Percentiles rank a stretch among this genome's conserved stretches.
Conservation (phyloP, 1,140 invertebrate species). For the Hyles vespertilio region DNA sequence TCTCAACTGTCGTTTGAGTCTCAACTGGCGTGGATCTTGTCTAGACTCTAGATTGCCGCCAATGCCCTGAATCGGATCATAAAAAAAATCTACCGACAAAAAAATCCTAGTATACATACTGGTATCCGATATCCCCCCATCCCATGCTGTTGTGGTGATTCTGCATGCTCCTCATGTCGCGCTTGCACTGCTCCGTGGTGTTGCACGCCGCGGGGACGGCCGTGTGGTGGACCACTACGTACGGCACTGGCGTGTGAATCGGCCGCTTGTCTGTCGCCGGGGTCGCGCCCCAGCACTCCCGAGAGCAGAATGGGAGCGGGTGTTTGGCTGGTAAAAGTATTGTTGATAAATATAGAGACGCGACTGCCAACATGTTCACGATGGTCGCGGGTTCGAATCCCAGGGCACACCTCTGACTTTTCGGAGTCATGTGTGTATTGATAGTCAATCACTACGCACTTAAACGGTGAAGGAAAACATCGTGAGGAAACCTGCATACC, state of each 20-base stretch:
- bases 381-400: too few relatives aligned
- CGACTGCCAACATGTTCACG: too few relatives aligned
- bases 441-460: too few relatives aligned
- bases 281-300: conserved; percentile 46
- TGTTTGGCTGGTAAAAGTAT: not conserved
- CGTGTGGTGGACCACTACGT: conserved; percentile 87
- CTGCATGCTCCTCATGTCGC: conserved; percentile 77
- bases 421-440: too few relatives aligned
- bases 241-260: conserved; percentile 80
- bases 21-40: too few relatives aligned
- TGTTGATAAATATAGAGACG: not conserved
- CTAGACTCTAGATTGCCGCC: too few relatives aligned
- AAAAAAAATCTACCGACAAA: too few relatives aligned
- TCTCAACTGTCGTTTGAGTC: too few relatives aligned
- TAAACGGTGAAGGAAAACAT: too few relatives aligned
- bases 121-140: conserved; percentile 85
- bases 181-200: conserved; percentile 70
- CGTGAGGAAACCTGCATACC: too few relatives aligned
- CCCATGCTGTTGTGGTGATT: conserved; percentile 74
- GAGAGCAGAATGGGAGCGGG: conserved; percentile 26
- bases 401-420: too few relatives aligned
- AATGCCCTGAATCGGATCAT: too few relatives aligned
- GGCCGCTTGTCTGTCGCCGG: conserved; percentile 65
- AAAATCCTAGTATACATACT: conserved; percentile 38
- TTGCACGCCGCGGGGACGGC: conserved; percentile 79